These are phyloP conservation scores for Mimas tiliae DNA, from an alignment of 2,888 invertebrate species.

Conservation along the genomic window DNA sequence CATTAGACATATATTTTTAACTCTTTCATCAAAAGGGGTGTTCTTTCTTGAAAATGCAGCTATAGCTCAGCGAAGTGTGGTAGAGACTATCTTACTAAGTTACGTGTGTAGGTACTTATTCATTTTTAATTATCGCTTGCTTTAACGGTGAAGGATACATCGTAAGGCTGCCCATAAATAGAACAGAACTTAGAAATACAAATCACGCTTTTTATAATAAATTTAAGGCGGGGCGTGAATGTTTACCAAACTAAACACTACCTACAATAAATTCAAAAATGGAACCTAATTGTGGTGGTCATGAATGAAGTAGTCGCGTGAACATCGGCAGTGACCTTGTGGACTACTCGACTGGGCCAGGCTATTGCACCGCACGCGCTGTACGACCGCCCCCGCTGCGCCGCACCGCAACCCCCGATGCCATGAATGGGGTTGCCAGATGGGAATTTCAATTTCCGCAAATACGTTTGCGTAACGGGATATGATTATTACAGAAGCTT, in stretches of 20 bases:
- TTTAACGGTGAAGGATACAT: too few species aligned
- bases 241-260: not conserved
- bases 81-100: too few species aligned
- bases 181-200: not conserved
- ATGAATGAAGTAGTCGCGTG: slow-evolving; percentile 72
- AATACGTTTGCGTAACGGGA: slow-evolving; percentile 6
- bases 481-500: not conserved
- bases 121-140: too few species aligned
- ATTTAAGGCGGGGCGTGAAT: not conserved
- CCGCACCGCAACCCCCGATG: slow-evolving; percentile 32
- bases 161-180: too few species aligned
- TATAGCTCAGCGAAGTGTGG: too few species aligned
- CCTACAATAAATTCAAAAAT: slow-evolving; percentile 37
- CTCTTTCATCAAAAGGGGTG: too few species aligned
- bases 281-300: slow-evolving; percentile 59
- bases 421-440: slow-evolving; percentile 25
- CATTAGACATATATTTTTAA: too few species aligned
- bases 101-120: too few species aligned
- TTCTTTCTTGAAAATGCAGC: too few species aligned
- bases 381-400: slow-evolving; percentile 39
- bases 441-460: slow-evolving; percentile 1
- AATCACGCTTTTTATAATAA: not conserved
- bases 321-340: slow-evolving; percentile 75
- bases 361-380: slow-evolving; percentile 65
- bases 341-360: slow-evolving; percentile 61